Percentiles rank a stretch among this genome's conserved stretches.
Evolutionary conservation across 2,113 vertebrate species (phyloP).

Genomic region (Henicopernis longicauda): DNA sequence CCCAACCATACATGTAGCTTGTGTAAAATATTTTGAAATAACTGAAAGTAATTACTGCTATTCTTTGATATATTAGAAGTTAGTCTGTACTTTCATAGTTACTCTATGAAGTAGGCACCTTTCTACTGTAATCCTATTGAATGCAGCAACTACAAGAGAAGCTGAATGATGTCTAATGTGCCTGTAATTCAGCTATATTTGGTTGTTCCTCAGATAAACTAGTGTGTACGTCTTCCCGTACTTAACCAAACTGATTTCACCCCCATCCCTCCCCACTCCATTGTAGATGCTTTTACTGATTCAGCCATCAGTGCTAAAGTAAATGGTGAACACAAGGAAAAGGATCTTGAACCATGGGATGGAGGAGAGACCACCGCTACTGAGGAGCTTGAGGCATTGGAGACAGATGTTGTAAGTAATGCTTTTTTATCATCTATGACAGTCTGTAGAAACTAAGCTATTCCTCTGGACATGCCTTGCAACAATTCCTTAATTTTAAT

Average conservation of each 20-base stretch:
- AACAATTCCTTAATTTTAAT: background rate
- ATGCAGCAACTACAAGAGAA: background rate
- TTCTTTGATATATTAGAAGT: background rate
- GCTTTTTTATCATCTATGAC: background rate
- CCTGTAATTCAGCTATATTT: background rate
- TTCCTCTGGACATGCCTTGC: background rate
- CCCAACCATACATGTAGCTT: background rate
- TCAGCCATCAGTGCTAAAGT: constrained; percentile 88
- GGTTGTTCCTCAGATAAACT: background rate
- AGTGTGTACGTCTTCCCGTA: background rate
- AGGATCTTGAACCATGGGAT: constrained; percentile 98
- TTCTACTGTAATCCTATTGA: background rate
- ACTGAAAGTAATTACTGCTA: background rate
- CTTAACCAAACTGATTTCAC: background rate
- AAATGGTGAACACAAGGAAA: constrained; percentile 97
- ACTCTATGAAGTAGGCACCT: background rate
- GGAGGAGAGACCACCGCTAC: constrained; percentile 81
- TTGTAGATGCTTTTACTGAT: constrained; percentile 95
- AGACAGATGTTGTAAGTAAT: constrained; percentile 89
- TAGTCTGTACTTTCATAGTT: background rate
- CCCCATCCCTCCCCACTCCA: background rate
- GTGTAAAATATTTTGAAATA: background rate
- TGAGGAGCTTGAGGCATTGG: constrained; percentile 91
- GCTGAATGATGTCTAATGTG: background rate
- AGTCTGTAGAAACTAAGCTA: background rate